Base-by-base conservation (phyloP, 2,888 invertebrate genomes). In the Eristalis intricaria region DNA sequence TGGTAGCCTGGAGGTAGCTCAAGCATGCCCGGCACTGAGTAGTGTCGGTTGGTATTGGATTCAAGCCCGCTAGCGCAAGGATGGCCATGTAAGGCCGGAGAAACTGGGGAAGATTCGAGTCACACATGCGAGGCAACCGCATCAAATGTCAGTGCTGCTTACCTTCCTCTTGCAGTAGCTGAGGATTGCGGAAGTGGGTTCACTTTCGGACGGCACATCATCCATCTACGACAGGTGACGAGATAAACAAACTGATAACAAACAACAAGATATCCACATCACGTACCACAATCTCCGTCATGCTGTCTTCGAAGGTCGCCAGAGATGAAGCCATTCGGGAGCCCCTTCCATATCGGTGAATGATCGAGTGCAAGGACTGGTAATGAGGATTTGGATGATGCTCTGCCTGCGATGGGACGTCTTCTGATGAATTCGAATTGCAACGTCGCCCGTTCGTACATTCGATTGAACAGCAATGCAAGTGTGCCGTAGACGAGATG, bases 161-260 rank as follows among this genome's bases (percentile, higher is more conserved):
- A 95, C 95, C 94, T 96, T 97, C 76, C 95, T 95, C 93, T 97
- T 97, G 94, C 97, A 97, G 91, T 96, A 97, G 91, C 95, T 95
- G 91, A 97, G 94, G 89, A 97, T 95, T 11, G 96, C 96, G 13
- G 97, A 96, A 38, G 96, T 96, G 90, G 96, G 96, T 84, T 96
- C 95, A 86, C 95, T 95, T 90, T 96, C 96, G 0, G 95, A 94
- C 40, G 86, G 91, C 89, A 96, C 95, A 92, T 96, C 96, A 83
- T 95, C 96, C 89, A 96, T 95, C 96, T 96, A 5, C 10, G n/a
- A 63, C 56, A 81, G 43, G 38, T 23, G 38, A 38, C 13, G 13
- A 38, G 38, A 38, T 38, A 13, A 38, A 38, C 13, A 13, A 38
- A 61, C 8, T 69, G 83, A 90, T 81, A 90, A 89, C 82, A 84